Evolutionary conservation across 2,797 vertebrate genomes (phyloP), one percentile per base, ranked within the genome.

Genomic region (Tympanoctomys barrerae): DNA sequence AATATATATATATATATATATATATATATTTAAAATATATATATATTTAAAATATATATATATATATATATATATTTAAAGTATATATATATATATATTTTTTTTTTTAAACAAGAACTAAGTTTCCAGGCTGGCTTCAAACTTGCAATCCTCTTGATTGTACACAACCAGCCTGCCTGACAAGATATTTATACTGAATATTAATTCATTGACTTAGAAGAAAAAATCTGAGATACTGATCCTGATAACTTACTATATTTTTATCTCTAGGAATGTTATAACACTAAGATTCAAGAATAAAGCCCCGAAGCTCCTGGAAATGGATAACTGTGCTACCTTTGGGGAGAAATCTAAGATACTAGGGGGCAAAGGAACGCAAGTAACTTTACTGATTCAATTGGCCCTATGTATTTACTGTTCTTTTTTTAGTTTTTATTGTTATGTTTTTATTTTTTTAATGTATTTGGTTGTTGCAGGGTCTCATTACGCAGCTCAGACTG

Each of bases 231-330:
- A 46, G 87, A 59, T 89, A 91, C 26, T 89, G 33, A 73, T 59
- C 46, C 22, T 84, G 39, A 57, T n/a, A 66, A 83, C 18, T 90
- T 81, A 31, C 57, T 81, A 39, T 83, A 79, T 86, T 89, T 81
- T 91, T 42, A 82, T 78, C 39, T 54, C 28, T 42, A 87, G 49
- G 78, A 91, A 82, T 78, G 33, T 70, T 28, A 31, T 70, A 92
- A 57, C 13, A 84, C n/a, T 83, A 90, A 78, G 80, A 92, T 73
- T 80, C 52, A 87, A 94, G 46, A 94, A 66, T 49, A 75, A 88
- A 77, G 18, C 57, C 62, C 64, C 59, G 79, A 92, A 73, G 4
- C 36, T 95, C 85, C 70, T 95, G 16, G 62, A 90, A 96, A 87
- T 89, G 46, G 12, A 7, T 89, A 87, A 87, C 1, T 62, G 83